Base-by-base conservation (phyloP, 2,797 vertebrate species). In the Meriones psammophilus region DNA sequence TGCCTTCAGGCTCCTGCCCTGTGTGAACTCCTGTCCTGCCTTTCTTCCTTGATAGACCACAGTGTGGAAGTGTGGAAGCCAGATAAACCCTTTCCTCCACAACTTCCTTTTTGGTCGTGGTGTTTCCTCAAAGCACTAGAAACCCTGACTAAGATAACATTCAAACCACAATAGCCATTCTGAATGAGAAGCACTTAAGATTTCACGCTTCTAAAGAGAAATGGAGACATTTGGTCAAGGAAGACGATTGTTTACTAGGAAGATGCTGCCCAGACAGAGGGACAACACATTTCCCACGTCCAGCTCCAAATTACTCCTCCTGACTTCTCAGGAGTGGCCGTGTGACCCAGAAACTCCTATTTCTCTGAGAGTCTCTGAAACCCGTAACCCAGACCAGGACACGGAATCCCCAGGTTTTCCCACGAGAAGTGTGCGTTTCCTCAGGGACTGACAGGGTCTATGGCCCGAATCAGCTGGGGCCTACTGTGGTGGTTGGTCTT, bases 241-340 rank as follows among this genome's bases (percentile, higher is more conserved):
- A 93, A 95, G 74, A 78, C 77, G 54, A 71, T 86, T 18, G n/a
- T n/a, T 80, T 94, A 89, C 22, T 69, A 93, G 92, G 46, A 92
- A 91, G 84, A 89, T 85, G n/a, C 24, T 94, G 60, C 79, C 56
- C 58, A 87, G 54, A 93, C 50, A 46, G n/a, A 60, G 8, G 54
- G 80, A 60, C 58, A 66, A 73, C 39, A 62, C 62, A n/a, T 39
- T 46, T 42, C 80, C 66, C 26, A 1, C 13, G 28, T 92, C 83
- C 73, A 66, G 84, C 15, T 96, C 66, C 60, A 28, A 36, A 60
- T 92, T 81, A 73, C 68, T 94, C 89, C 42, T 42, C 42, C 42
- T 42, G 42, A 64, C 33, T 80, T 36, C 26, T 87, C 73, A 89
- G 71, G 73, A 88, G 28, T 76, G 73, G 28, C 30, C 76, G 5